Percentiles rank a stretch among this genome's conserved stretches.
These are phyloP conservation scores for Muricea muricata DNA, from an alignment of 92 coral and sea anemone genomes.

Conservation along the genomic window DNA sequence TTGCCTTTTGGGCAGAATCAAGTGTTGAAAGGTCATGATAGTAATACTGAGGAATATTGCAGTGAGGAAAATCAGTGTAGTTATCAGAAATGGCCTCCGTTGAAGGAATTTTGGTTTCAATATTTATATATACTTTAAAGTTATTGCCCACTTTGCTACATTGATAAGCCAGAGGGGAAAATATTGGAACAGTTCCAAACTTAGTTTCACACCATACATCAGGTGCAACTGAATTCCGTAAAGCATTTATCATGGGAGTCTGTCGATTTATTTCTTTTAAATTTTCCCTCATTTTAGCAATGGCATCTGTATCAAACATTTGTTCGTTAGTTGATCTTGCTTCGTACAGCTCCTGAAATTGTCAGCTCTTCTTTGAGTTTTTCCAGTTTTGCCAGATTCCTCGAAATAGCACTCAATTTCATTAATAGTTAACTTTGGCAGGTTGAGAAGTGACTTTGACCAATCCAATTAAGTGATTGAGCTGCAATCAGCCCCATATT, in stretches of 20 bases:
- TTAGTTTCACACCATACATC: conserved; percentile 65
- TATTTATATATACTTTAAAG: conserved; percentile 64
- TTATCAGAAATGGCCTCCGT: conserved; percentile 1
- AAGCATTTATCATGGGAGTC: conserved; percentile 25
- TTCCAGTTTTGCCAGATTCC: conserved; percentile 67
- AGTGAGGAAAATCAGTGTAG: conserved; percentile 68
- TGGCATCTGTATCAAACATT: conserved; percentile 35
- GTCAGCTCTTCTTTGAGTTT: conserved; percentile 67
- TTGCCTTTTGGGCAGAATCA: conserved; percentile 43
- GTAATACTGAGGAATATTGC: conserved; percentile 55
- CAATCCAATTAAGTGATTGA: conserved; percentile 4
- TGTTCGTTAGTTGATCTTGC: conserved; percentile 53
- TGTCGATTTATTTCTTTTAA: conserved; percentile 14
- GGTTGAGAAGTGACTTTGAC: conserved; percentile 32
- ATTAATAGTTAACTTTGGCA: conserved; percentile 53
- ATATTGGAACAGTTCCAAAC: conserved; percentile 69
- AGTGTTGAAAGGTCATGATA: conserved; percentile 30
- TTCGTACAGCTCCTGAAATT: conserved; percentile 45
- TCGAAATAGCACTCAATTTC: conserved; percentile 55
- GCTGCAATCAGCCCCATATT: neutral
- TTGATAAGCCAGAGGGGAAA: conserved; percentile 62
- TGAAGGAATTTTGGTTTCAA: conserved; percentile 38
- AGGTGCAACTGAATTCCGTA: conserved; percentile 36
- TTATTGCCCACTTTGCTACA: conserved; percentile 65
- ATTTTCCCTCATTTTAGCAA: conserved; percentile 36